Base-by-base conservation (phyloP, 2,113 vertebrate species). In the Sinocyclocheilus grahami region DNA sequence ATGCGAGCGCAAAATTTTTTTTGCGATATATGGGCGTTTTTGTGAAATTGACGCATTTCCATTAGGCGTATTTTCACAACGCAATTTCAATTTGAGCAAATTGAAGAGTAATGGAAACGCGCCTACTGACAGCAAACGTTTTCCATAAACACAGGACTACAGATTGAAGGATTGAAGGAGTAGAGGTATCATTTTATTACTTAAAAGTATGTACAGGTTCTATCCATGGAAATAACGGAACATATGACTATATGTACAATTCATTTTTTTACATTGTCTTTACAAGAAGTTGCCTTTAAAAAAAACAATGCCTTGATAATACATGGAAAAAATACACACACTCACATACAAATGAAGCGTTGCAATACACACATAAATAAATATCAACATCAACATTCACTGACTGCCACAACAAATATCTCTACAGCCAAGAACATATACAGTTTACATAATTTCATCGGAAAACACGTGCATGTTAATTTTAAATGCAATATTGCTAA, bases 291-390 rank as follows among this genome's bases (percentile, higher is more conserved):
- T 39, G 33, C 93, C 95, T 97, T 96, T 96, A 14, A 53, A 14
- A 91, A n/a, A 87, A 81, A 81, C 33, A 86, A n/a, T 48, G 69
- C 53, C 18, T 20, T 72, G 91, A 67, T 90, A 94, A 92, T 89
- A 86, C 92, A 91, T 86, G 87, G 53, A 58, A 53, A 85, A 65
- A 51, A 51, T 2, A 79, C 46, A 46, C 86, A 94, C 86, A 93
- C 95, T 94, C 92, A 94, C 95, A 95, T 92, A 95, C 92, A 95
- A 94, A 95, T 90, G 91, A 93, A 94, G 92, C 84, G 87, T 92
- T 95, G 91, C 94, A 95, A 93, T 95, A 96, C 95, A 95, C 94
- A 96, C 93, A 97, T 96, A 97, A 97, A 98, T 98, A 99, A 99
- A 98, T 98, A 98, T 92, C 93, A 95, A 95, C 92, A 96, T 46